Conservation (phyloP, 2,797 vertebrate genomes). For the Echeneis naucrates region DNA sequence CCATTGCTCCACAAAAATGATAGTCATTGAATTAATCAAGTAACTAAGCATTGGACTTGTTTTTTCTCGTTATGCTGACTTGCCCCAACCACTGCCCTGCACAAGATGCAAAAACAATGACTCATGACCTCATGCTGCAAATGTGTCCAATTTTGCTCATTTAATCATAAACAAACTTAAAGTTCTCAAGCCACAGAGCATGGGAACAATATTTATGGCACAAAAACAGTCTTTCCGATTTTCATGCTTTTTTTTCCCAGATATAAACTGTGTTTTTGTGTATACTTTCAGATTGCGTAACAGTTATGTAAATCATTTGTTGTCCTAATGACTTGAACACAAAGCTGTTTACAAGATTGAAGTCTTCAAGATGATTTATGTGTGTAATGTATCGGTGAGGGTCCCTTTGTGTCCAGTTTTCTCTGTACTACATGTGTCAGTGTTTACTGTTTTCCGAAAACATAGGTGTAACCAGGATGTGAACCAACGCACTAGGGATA, state of each 20-base stretch:
- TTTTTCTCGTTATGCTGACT: not conserved
- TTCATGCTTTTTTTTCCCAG: not conserved
- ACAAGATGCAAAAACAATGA: conserved; percentile 8
- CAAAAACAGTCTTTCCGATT: not conserved
- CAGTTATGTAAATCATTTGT: conserved; percentile 17
- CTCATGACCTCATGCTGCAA: not conserved
- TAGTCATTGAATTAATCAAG: no score
- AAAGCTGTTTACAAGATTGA: conserved; percentile 4
- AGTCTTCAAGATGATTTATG: not conserved
- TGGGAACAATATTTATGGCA: not conserved
- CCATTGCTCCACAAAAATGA: no score
- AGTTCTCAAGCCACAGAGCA: not conserved
- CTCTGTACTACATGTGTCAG: not conserved
- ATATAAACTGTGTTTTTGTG: not conserved
- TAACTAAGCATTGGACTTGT: not conserved
- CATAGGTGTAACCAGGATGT: conserved; percentile 35
- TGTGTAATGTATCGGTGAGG: conserved; percentile 24
- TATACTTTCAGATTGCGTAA: conserved; percentile 8
- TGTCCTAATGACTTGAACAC: not conserved
- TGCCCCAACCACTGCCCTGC: not conserved
- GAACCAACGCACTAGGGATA: not conserved
- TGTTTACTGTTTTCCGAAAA: conserved; percentile 21
- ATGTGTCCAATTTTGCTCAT: not conserved
- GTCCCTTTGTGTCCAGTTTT: not conserved
- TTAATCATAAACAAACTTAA: conserved; percentile 6